Evolutionary conservation across 2,888 invertebrate genomes (phyloP).

Genomic region (Nineta flava): DNA sequence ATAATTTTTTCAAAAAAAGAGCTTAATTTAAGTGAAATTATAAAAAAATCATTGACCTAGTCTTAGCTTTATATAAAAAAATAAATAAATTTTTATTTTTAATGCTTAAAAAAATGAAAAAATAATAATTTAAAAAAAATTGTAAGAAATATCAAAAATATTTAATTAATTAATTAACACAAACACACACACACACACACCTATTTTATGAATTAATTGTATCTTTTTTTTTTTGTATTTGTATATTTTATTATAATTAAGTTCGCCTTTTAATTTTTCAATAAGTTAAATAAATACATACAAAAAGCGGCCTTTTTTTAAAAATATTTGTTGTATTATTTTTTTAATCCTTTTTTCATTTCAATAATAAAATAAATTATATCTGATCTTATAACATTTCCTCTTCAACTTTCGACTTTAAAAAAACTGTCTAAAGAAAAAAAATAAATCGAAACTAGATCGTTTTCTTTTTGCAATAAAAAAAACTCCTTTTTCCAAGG

Average conservation of each 20-base stretch:
- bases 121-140: neutral
- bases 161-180: too few species aligned
- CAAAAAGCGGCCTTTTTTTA: constrained; percentile 3
- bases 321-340: neutral
- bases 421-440: too few species aligned
- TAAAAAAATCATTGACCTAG: neutral
- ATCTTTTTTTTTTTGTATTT: neutral
- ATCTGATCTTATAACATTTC: too few species aligned
- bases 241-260: neutral
- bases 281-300: neutral
- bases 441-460: too few species aligned
- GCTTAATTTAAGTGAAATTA: neutral
- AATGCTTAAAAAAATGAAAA: neutral
- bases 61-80: neutral
- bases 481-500: too few species aligned
- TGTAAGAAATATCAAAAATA: too few species aligned
- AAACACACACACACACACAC: too few species aligned
- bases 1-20: neutral
- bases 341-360: too few species aligned
- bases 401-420: too few species aligned
- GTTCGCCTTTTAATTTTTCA: neutral
- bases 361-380: too few species aligned
- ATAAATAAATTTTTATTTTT: neutral
- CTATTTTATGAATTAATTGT: too few species aligned
- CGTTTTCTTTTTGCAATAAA: too few species aligned